These are phyloP conservation scores for Astyanax mexicanus DNA, from an alignment of 2,797 vertebrate species.

Conservation along the genomic window DNA sequence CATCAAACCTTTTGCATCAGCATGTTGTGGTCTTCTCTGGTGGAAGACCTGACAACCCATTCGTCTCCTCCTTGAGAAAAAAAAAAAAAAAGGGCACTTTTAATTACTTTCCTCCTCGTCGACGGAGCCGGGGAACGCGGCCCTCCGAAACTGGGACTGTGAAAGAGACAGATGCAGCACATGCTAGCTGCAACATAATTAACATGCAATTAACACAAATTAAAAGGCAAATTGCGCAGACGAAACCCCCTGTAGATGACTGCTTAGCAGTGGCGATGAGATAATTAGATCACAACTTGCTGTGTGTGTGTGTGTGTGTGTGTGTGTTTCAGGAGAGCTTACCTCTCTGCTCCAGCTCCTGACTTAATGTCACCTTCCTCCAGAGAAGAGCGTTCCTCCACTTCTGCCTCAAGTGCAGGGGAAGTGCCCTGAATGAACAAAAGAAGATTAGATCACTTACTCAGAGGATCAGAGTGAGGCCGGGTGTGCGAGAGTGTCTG, in stretches of 20 bases:
- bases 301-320: slow-evolving; percentile 23
- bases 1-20: slow-evolving; percentile 30
- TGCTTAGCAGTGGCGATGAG: slow-evolving; percentile 58
- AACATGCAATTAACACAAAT: slow-evolving; percentile 74
- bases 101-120: slow-evolving; percentile 64
- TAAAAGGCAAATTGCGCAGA: slow-evolving; percentile 67
- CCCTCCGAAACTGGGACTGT: slow-evolving; percentile 58
- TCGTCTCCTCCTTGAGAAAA: slow-evolving; percentile 25
- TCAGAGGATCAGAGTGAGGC: not conserved
- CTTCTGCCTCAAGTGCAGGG: slow-evolving; percentile 31
- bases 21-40: slow-evolving; percentile 25
- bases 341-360: slow-evolving; percentile 46
- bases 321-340: slow-evolving; percentile 39
- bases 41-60: slow-evolving; percentile 29
- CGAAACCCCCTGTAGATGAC: slow-evolving; percentile 63
- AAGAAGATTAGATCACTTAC: slow-evolving; percentile 41
- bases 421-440: slow-evolving; percentile 45
- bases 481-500: not conserved
- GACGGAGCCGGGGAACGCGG: slow-evolving; percentile 39
- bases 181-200: slow-evolving; percentile 68
- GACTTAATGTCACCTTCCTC: slow-evolving; percentile 57
- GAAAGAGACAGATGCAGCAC: slow-evolving; percentile 63
- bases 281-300: slow-evolving; percentile 62
- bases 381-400: slow-evolving; percentile 46
- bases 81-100: slow-evolving; percentile 52